These are phyloP conservation scores for Enteromius unitaeniatus DNA, from an alignment of 2,797 vertebrate genomes.

Conservation along the genomic window DNA sequence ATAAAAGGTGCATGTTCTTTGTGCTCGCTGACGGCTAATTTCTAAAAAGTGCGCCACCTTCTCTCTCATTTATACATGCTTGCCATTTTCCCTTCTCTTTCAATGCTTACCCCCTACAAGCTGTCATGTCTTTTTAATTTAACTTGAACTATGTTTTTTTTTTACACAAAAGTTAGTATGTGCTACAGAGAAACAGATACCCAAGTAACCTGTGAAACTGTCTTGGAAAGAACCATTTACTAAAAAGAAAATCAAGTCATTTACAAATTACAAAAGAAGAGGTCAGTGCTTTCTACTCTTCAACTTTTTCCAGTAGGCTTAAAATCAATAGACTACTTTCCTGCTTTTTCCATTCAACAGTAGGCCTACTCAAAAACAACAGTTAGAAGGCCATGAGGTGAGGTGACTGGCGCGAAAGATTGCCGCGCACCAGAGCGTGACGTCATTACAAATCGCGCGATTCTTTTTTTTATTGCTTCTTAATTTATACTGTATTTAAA, in stretches of 20 bases:
- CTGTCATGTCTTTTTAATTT: constrained; percentile 7
- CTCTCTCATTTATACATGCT: constrained; percentile 49
- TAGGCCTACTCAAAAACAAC: neutral
- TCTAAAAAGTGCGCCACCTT: constrained; percentile 53
- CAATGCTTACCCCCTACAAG: constrained; percentile 38
- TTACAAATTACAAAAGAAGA: neutral
- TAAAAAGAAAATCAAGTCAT: neutral
- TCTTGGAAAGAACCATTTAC: neutral
- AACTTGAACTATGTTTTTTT: neutral
- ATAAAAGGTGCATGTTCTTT: constrained; percentile 61
- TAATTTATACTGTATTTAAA: neutral
- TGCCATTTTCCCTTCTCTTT: constrained; percentile 57
- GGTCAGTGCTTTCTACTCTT: neutral
- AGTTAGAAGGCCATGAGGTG: neutral
- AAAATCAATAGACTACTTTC: neutral
- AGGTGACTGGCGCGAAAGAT: neutral
- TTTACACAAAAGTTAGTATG: neutral
- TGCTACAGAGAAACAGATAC: neutral
- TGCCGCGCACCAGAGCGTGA: neutral
- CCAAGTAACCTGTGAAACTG: neutral
- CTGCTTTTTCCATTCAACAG: neutral
- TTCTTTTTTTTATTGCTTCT: neutral
- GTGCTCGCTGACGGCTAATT: constrained; percentile 48
- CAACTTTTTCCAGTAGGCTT: neutral
- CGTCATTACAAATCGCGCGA: neutral